Conservation (phyloP, 2,888 invertebrate species). For the Pristionchus mayeri region DNA sequence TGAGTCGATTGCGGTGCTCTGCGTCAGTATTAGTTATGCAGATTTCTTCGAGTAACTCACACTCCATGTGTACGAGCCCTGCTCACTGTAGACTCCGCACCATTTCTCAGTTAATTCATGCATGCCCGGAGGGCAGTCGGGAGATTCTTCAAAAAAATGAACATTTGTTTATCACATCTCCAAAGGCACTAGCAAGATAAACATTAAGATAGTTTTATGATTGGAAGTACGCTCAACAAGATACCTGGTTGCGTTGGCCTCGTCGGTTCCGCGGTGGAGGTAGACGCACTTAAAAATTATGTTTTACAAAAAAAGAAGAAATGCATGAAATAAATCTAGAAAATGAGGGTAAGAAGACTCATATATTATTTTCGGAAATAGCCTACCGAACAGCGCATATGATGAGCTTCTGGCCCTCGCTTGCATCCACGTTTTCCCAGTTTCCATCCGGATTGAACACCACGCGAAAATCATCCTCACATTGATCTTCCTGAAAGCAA, state of each 20-base stretch:
- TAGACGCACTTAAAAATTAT: not conserved
- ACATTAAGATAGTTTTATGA: not conserved
- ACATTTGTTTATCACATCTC: too few species aligned
- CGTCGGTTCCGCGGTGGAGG: not conserved
- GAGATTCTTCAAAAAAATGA: not conserved
- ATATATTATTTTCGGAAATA: too few species aligned
- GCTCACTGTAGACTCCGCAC: conserved; percentile 5
- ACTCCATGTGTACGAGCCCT: not conserved
- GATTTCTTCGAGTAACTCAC: too few species aligned
- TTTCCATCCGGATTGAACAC: conserved; percentile 6
- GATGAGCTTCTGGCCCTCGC: not conserved
- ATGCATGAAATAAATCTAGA: too few species aligned
- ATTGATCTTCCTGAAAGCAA: not conserved
- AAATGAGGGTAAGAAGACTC: too few species aligned
- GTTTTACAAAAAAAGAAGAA: not conserved
- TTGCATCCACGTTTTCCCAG: not conserved
- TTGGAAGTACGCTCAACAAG: not conserved
- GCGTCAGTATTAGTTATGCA: too few species aligned
- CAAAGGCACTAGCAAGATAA: too few species aligned
- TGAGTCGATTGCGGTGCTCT: too few species aligned
- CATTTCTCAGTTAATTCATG: not conserved
- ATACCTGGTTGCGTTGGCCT: not conserved
- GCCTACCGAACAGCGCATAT: not conserved
- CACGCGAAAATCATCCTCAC: not conserved
- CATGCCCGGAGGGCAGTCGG: not conserved